Evolutionary conservation across 2,797 vertebrate species (phyloP).

Genomic region (Rhabdomys pumilio): DNA sequence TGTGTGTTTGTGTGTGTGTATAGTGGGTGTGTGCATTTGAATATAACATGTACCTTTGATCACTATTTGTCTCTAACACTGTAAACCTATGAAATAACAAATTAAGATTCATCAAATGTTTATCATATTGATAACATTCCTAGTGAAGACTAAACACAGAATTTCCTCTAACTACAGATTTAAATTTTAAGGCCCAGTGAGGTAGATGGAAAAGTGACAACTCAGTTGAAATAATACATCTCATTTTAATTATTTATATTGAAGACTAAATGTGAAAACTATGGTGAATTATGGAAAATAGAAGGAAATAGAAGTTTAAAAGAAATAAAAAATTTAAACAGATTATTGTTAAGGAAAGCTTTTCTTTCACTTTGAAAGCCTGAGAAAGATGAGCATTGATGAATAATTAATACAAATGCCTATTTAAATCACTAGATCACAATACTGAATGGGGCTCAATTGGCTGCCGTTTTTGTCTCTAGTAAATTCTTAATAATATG

Average conservation of each 20-base stretch:
- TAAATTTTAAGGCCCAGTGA: not conserved
- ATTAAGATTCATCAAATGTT: conserved; percentile 29
- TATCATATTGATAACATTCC: not conserved
- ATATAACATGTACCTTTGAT: not conserved
- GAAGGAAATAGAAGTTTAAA: not conserved
- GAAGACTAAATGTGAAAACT: not conserved
- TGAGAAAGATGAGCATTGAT: conserved; percentile 29
- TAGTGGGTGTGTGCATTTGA: no score
- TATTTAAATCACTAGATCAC: conserved; percentile 29
- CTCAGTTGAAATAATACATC: not conserved
- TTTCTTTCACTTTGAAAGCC: conserved; percentile 46
- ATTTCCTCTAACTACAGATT: not conserved
- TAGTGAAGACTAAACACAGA: not conserved
- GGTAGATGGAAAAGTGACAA: not conserved
- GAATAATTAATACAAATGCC: conserved; percentile 48
- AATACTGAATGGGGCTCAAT: not conserved
- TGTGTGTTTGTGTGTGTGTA: not conserved
- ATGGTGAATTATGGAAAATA: conserved; percentile 11
- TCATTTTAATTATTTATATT: conserved; percentile 53
- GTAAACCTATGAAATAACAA: not conserved
- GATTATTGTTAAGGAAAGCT: not conserved
- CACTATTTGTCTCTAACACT: not conserved
- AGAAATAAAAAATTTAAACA: conserved; percentile 11
- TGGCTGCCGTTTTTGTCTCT: not conserved
- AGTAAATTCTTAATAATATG: conserved; percentile 35